Percentiles rank a stretch among this genome's conserved stretches.
Conservation (phyloP, 2,888 invertebrate genomes). For the Drosophila melanocephala region DNA sequence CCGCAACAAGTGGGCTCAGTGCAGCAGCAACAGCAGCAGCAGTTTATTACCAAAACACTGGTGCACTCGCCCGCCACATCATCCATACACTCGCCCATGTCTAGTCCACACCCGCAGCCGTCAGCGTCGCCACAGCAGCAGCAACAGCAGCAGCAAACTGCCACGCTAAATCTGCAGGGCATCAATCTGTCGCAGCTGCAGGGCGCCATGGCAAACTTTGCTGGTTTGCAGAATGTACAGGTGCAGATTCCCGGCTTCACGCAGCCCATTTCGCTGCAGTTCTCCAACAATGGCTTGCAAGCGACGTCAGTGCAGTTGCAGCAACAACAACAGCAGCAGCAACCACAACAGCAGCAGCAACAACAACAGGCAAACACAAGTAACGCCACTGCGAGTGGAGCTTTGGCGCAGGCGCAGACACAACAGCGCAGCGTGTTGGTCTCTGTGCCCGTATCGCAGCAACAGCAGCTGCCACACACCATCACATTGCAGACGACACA, state of each 20-base stretch:
- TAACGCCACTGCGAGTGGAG: slow-evolving; percentile 26
- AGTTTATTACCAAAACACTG: slow-evolving; percentile 83
- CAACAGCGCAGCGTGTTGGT: slow-evolving; percentile 88
- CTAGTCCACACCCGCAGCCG: slow-evolving; percentile 87
- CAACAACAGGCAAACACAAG: slow-evolving; percentile 56
- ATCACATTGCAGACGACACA: slow-evolving; percentile 82
- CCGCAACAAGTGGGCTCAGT: slow-evolving; percentile 74
- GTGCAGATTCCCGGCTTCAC: slow-evolving; percentile 93
- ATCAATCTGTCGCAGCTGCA: slow-evolving; percentile 90
- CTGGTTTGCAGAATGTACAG: slow-evolving; percentile 91
- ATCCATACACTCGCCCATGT: slow-evolving; percentile 87
- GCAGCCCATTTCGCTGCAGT: slow-evolving; percentile 93
- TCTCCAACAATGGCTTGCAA: slow-evolving; percentile 88
- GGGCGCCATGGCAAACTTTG: slow-evolving; percentile 86
- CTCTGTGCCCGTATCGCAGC: slow-evolving; percentile 88
- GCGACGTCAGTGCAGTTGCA: slow-evolving; percentile 73
- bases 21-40: slow-evolving; percentile 69
- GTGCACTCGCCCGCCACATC: slow-evolving; percentile 84
- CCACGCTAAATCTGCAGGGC: slow-evolving; percentile 88
- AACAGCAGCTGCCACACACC: slow-evolving; percentile 84
- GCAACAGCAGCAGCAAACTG: slow-evolving; percentile 85
- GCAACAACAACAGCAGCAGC: slow-evolving; percentile 55
- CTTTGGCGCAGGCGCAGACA: slow-evolving; percentile 58
- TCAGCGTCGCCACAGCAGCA: slow-evolving; percentile 85
- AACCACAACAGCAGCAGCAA: slow-evolving; percentile 56